Base-by-base conservation (phyloP, 2,113 vertebrate genomes). In the Tursiops truncatus region DNA sequence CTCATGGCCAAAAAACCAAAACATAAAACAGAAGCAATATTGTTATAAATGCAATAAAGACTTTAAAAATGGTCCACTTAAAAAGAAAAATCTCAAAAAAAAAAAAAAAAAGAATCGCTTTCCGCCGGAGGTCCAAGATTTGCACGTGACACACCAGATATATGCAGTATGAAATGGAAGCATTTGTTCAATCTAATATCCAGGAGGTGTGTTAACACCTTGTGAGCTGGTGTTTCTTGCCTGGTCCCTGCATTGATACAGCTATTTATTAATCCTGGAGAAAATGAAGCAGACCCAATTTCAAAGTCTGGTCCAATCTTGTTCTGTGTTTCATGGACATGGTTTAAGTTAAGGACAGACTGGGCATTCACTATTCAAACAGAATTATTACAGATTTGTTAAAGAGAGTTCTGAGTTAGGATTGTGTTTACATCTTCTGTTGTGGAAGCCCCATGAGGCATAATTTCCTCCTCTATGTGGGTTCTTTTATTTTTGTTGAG, bases 321-420 rank as follows among this genome's bases (percentile, higher is more conserved):
- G 14, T 74, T 95, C 62, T 89, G 41, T 1, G 3, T 84, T 89
- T 95, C 74, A 26, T 77, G 71, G 74, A 60, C 65, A 74, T 50
- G 41, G 15, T 53, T 87, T 67, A 86, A 91, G 13, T 67, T 87
- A 83, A 70, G 47, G n/a, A 44, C 50, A 77, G 86, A 53, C 68
- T 80, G 23, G 26, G 47, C 36, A 20, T 71, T 88, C 11, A 13
- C 60, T 96, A 63, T 91, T 79, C 60, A 76, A 28, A 77, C 33
- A 84, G 68, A 79, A 58, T 92, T 76, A 26, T 58, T 80, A 41
- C 1, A 9, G 65, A 73, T 90, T 81, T 92, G 81, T 50, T 20
- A 63, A 90, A 86, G 82, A 81, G 33, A 50, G 41, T 97, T 67
- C 41, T 47, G 71, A 86, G 58, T 97, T 88, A 83, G 96, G 62